Evolutionary conservation across 2,797 vertebrate species (phyloP).

Genomic region (Chaenodraco wilsoni): DNA sequence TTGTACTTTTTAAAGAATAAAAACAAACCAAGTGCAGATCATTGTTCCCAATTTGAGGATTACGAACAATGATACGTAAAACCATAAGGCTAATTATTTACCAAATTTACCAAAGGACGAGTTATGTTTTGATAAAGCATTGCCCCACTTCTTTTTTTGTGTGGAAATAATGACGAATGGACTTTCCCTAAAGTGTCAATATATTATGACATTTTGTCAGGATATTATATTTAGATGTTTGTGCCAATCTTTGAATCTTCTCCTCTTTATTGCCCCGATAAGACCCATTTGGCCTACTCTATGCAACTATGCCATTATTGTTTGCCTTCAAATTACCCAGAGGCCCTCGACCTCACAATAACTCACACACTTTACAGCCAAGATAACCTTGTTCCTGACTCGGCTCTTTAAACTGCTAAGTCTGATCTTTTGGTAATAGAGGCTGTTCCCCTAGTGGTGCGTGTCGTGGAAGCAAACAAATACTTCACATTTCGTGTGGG

Average conservation of each 20-base stretch:
- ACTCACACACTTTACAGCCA: constrained; percentile 7
- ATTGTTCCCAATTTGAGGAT: constrained; percentile 2
- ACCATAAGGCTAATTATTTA: neutral
- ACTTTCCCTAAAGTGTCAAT: neutral
- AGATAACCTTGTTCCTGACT: neutral
- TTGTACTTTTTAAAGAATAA: neutral
- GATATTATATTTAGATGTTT: neutral
- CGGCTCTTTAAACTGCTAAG: neutral
- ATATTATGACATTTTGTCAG: neutral
- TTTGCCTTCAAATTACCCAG: neutral
- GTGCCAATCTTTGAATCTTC: neutral
- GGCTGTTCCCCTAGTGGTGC: constrained; percentile 8
- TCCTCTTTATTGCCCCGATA: neutral
- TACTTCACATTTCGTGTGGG: constrained; percentile 65
- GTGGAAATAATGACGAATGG: neutral
- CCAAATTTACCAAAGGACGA: neutral
- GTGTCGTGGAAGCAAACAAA: constrained; percentile 46
- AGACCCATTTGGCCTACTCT: neutral
- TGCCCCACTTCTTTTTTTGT: neutral
- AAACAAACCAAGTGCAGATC: neutral
- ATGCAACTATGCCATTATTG: neutral
- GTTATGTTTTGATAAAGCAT: neutral
- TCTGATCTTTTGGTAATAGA: constrained; percentile 15
- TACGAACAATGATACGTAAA: neutral
- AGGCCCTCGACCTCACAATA: neutral